These are phyloP conservation scores for Microctenopoma stevenorrisi DNA, from an alignment of 2,797 vertebrate genomes.

Conservation along the genomic window DNA sequence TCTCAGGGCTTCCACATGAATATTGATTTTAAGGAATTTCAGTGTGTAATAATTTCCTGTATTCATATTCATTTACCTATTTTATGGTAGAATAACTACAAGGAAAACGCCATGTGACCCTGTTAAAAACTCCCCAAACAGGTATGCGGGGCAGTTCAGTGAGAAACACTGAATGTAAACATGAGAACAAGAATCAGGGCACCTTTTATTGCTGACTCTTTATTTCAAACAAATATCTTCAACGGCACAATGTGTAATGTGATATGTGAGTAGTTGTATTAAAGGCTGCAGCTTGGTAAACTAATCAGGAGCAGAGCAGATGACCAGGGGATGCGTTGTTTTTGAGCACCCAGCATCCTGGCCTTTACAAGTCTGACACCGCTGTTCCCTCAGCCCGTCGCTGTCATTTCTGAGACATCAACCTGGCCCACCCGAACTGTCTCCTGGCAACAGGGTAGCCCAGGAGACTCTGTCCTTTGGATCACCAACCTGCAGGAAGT, in stretches of 20 bases:
- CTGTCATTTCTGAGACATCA: slow-evolving; percentile 61
- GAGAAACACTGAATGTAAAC: background rate
- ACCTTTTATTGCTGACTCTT: background rate
- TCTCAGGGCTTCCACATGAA: slow-evolving; percentile 26
- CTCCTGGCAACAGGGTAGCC: slow-evolving; percentile 81
- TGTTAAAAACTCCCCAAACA: background rate
- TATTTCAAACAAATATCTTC: background rate
- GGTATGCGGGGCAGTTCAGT: background rate
- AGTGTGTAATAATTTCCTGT: slow-evolving; percentile 12
- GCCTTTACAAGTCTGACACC: slow-evolving; percentile 27
- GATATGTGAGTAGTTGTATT: background rate
- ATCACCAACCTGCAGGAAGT: slow-evolving; percentile 65
- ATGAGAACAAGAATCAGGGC: background rate
- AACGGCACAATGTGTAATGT: background rate
- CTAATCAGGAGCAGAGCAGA: background rate
- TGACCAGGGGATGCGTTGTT: slow-evolving; percentile 7
- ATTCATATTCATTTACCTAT: too few relatives aligned
- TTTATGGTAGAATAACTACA: background rate
- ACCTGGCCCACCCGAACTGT: slow-evolving; percentile 56
- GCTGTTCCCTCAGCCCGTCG: slow-evolving; percentile 55
- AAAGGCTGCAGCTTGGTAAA: slow-evolving; percentile 13
- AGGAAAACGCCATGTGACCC: background rate
- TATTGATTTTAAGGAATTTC: slow-evolving; percentile 6
- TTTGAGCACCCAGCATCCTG: background rate
- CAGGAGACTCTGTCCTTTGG: slow-evolving; percentile 69